phyloP scores from a whole-genome alignment of 2,797 vertebrate species.

The Gallirallus australis region DNA sequence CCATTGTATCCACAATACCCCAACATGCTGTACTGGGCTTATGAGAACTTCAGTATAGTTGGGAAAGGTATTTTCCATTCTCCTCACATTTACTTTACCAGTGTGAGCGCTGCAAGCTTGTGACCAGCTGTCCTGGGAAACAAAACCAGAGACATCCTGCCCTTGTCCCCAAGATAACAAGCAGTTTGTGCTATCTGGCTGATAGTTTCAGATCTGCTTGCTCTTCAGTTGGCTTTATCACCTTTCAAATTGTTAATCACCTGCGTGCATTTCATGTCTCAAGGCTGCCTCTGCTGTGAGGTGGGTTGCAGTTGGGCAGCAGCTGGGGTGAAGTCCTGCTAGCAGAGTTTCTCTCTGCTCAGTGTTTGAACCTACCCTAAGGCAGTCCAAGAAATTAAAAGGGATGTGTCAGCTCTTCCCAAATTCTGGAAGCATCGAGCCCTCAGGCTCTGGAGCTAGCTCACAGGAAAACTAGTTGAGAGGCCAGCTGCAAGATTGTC shows the following conservation, averaged over 20 bases:
- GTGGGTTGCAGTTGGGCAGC: background rate
- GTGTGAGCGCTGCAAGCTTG: background rate
- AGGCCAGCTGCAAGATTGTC: background rate
- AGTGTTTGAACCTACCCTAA: background rate
- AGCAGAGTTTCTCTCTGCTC: background rate
- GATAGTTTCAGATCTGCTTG: background rate
- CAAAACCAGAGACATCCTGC: background rate
- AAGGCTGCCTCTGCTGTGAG: background rate
- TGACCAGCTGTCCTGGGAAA: background rate
- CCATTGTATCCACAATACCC: rapidly evolving
- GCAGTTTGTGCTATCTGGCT: background rate
- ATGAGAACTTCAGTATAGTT: background rate
- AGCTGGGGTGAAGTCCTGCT: background rate
- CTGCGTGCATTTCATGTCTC: background rate
- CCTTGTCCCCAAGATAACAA: background rate
- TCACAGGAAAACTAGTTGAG: background rate
- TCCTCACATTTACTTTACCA: background rate
- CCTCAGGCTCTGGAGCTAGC: background rate
- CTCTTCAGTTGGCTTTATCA: background rate
- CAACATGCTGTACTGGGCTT: background rate
- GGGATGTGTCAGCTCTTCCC: background rate
- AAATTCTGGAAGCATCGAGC: background rate
- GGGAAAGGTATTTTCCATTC: background rate
- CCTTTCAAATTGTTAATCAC: background rate
- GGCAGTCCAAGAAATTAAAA: background rate